Base-by-base conservation (phyloP, 1,140 invertebrate species). In the Microplitis demolitor region DNA sequence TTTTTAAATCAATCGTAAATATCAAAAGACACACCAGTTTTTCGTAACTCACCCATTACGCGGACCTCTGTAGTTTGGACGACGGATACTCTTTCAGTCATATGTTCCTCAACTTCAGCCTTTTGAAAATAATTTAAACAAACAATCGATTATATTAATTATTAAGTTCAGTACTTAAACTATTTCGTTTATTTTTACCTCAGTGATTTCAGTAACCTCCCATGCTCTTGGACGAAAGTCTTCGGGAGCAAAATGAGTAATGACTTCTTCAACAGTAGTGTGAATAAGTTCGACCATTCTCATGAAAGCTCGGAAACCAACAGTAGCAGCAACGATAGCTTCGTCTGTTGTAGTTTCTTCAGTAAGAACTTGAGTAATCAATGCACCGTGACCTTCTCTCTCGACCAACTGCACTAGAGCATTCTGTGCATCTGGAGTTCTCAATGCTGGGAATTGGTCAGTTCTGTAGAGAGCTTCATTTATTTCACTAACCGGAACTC, bases 231-330 rank as follows among this genome's bases (percentile, higher is more conserved):
- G 90, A 69, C 91, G 91, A 79, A 96, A 96, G 81, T 95, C 94
- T 86, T 95, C 92, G 11, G 93, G 93, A 67, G 90, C 90, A 79
- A 95, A 93, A 70, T 94, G 91, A 9, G 92, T 91, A 71, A 95
- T 93, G 31, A 95, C 91, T 86, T 95, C 94, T 84, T 95, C 93
- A 33, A 96, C 93, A 3, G 92, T 92, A 13, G 92, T 91, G 81
- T 94, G 91, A 77, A 93, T 91, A 58, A 93, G 85, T 79, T 95
- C 92, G 6, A 95, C 90, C 93, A 96, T 95, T 78, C 91, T 91
- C 87, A 95, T 92, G 78, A 95, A 94, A 4, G 94, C 94, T 77
- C 91, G 90, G 82, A 95, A 95, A 6, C 94, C 94, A 67, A 93
- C 92, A 68, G 92, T 94, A 0, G 92, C 90, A 13, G 92, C 93